A percentile compares a stretch with the other conserved stretches of the same genome.
Conservation (phyloP, 2,888 invertebrate genomes). For the Quadroppia sp. region DNA sequence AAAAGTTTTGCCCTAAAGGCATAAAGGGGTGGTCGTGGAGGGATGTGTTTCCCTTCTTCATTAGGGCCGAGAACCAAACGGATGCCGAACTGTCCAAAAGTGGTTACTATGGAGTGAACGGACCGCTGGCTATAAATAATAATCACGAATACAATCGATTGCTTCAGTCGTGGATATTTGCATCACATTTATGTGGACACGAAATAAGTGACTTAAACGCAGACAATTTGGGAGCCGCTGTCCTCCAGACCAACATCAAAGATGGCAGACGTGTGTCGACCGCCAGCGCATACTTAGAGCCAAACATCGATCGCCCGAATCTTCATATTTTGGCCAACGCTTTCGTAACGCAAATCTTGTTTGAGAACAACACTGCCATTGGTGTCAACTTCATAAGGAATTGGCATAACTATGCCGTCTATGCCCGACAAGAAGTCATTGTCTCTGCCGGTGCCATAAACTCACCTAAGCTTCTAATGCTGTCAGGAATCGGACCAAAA, state of each 20-base stretch:
- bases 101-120: slow-evolving; percentile 35
- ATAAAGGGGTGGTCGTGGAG: slow-evolving; percentile 40
- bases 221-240: slow-evolving; percentile 21
- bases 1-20: slow-evolving; percentile 16
- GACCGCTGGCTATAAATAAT: slow-evolving; percentile 24
- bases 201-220: slow-evolving; percentile 32
- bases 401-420: slow-evolving; percentile 48
- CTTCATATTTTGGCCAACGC: slow-evolving; percentile 57
- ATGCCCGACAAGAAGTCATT: slow-evolving; percentile 49
- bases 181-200: slow-evolving; percentile 27
- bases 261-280: slow-evolving; percentile 30
- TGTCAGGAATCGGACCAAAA: slow-evolving; percentile 52
- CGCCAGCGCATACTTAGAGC: slow-evolving; percentile 34
- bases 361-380: slow-evolving; percentile 69
- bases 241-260: slow-evolving; percentile 26
- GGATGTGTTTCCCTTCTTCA: slow-evolving; percentile 38
- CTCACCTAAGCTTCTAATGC: slow-evolving; percentile 52
- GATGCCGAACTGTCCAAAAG: slow-evolving; percentile 34
- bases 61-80: slow-evolving; percentile 36
- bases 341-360: slow-evolving; percentile 58
- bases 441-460: slow-evolving; percentile 51
- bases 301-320: slow-evolving; percentile 8
- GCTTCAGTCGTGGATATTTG: slow-evolving; percentile 20
- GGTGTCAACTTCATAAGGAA: slow-evolving; percentile 46
- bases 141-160: slow-evolving; percentile 8